These are phyloP conservation scores for Euphydryas editha DNA, from an alignment of 2,888 invertebrate species.

Conservation along the genomic window DNA sequence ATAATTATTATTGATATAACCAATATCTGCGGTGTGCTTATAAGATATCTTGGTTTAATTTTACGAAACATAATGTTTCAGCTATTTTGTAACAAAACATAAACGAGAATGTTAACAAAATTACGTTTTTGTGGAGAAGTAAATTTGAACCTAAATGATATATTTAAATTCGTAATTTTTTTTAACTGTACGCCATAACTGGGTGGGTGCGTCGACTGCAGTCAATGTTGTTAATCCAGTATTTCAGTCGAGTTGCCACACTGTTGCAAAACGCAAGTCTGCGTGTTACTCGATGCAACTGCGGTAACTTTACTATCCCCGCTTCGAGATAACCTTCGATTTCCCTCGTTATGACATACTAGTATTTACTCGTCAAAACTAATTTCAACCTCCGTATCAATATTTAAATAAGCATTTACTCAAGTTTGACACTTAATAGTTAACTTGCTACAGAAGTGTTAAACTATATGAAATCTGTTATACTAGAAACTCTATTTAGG, in stretches of 20 bases:
- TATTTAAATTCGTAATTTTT: neutral
- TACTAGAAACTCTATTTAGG: conserved; percentile 53
- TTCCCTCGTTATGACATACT: conserved; percentile 68
- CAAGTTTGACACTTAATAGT: conserved; percentile 34
- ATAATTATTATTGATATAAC: neutral
- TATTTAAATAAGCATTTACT: conserved; percentile 45
- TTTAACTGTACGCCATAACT: conserved; percentile 17
- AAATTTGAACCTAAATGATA: neutral
- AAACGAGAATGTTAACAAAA: neutral
- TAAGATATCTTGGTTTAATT: neutral
- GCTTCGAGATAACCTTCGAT: conserved; percentile 67
- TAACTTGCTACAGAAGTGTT: conserved; percentile 31
- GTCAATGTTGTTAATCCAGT: conserved; percentile 65
- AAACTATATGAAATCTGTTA: conserved; percentile 41
- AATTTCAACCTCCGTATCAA: conserved; percentile 41
- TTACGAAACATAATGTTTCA: neutral
- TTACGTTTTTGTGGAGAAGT: neutral
- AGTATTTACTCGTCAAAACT: conserved; percentile 64
- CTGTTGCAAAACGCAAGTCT: conserved; percentile 69
- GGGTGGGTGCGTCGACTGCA: conserved; percentile 44
- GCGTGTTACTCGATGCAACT: conserved; percentile 56
- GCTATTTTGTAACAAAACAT: no score
- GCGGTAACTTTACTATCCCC: conserved; percentile 44
- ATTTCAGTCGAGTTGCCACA: conserved; percentile 53
- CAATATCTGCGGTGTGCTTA: neutral